phyloP scores from a whole-genome alignment of 2,113 vertebrate genomes.

The Scolopax mira region DNA sequence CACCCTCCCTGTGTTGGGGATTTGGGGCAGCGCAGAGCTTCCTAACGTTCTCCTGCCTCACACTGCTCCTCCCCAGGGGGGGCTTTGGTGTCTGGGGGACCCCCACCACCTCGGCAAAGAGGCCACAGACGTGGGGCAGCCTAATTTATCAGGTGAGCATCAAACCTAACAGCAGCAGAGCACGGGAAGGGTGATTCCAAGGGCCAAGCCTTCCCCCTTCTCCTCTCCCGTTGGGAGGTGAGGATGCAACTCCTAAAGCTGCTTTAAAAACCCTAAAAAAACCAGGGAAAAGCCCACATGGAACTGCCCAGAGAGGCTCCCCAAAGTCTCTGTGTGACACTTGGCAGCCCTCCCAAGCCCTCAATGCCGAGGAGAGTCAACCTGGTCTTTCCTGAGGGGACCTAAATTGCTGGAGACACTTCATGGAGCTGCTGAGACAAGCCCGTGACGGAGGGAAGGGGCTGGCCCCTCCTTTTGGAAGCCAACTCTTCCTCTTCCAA shows the following conservation, averaged over 20 bases:
- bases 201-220: not conserved
- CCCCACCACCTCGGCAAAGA: not conserved
- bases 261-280: not conserved
- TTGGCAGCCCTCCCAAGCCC: not conserved
- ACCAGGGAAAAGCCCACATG: too few species aligned
- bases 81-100: not conserved
- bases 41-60: not conserved
- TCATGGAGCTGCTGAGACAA: not conserved
- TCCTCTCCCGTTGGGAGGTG: not conserved
- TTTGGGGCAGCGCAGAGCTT: not conserved
- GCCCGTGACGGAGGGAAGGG: fast-evolving
- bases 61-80: fast-evolving
- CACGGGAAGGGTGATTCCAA: not conserved
- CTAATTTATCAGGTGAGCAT: fast-evolving
- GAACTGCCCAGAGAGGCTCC: not conserved
- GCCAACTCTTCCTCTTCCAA: not conserved
- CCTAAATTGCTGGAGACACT: not conserved
- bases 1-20: fast-evolving
- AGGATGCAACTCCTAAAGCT: not conserved
- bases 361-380: fast-evolving
- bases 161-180: not conserved
- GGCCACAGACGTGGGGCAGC: fast-evolving
- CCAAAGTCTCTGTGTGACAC: fast-evolving
- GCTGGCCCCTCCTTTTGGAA: not conserved
- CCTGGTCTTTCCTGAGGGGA: not conserved